Percentiles rank a stretch among this genome's conserved stretches.
Conservation (phyloP, 2,113 vertebrate species). For the Asarcornis scutulata region DNA sequence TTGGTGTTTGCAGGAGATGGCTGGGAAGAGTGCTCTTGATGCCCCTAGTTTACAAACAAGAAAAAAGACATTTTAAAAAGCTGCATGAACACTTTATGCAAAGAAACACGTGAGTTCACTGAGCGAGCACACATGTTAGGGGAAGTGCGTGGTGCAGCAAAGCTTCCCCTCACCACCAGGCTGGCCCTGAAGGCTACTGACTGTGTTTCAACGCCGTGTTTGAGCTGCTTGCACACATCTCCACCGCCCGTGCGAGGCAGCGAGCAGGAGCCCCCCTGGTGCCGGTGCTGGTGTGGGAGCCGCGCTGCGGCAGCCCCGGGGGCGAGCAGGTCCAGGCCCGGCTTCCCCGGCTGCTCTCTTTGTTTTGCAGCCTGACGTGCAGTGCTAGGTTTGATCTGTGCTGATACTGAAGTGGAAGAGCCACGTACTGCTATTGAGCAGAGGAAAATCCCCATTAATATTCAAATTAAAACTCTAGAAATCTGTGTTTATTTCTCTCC, state of each 20-base stretch:
- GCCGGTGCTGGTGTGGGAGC: too few species aligned
- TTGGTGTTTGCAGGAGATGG: background rate
- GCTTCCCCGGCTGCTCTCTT: too few species aligned
- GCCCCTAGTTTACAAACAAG: background rate
- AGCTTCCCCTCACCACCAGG: accelerated
- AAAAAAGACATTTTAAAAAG: background rate
- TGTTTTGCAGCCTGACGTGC: background rate
- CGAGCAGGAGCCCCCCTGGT: too few species aligned
- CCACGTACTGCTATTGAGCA: background rate
- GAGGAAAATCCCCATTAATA: background rate
- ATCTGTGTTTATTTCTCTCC: background rate
- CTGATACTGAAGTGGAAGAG: background rate
- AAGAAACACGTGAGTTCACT: accelerated
- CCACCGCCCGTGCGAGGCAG: accelerated
- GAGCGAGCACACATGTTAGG: accelerated
- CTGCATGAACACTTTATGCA: accelerated
- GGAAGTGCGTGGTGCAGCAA: accelerated
- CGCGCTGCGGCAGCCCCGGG: too few species aligned
- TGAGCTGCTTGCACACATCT: background rate
- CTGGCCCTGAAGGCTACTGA: too few species aligned
- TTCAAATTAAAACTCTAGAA: background rate
- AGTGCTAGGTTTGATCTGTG: background rate
- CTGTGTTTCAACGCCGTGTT: accelerated
- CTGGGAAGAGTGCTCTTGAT: background rate
- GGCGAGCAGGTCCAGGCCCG: too few species aligned